Base-by-base conservation (phyloP, 2,888 invertebrate species). In the Andrena marginata region DNA sequence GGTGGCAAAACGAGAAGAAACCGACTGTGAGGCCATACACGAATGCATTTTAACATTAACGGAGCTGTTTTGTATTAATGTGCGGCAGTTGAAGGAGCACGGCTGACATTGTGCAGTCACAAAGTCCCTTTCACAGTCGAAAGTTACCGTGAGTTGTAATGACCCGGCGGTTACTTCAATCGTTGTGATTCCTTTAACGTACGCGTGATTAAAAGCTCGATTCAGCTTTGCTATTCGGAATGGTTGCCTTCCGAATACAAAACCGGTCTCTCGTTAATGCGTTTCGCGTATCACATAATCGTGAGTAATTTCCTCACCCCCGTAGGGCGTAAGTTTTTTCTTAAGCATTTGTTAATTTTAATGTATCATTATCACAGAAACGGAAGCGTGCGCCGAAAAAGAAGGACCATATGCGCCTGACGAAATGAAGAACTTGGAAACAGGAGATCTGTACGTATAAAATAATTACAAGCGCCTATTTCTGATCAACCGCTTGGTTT, bases 271-370 rank as follows among this genome's bases (percentile, higher is more conserved):
- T 70, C 68, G 78, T 79, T 79, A 85, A 79, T 77, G 68, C 78
- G 64, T 62, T 59, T 74, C 80, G 70, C 63, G 68, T 74, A 76
- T 77, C 69, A 65, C 77, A 69, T 69, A 74, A 82, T 84, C 83
- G 70, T 49, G 76, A 85, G 68, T 75, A 75, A 80, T 77, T 77
- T 80, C 75, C 80, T 77, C 23, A 65, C 2, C 8, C 26, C 10
- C 2, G 3, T 13, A 16, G 23, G 62, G 10, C 62, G 23, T 23
- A 56, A 56, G 56, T 56, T 4, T 56, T 56, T 56, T n/a, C n/a
- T 56, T 23, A 56, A 56, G 13, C 3, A 56, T 8, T 20, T 20
- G 20, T 13, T 3, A 42, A 42, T 42, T 13, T 13, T 42, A 42
- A 42, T 10, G 54, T 56, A 10, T 20, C 3, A 10, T 1, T 23